Base-by-base conservation (phyloP, 1,140 invertebrate species). In the Neotoxoptera formosana region DNA sequence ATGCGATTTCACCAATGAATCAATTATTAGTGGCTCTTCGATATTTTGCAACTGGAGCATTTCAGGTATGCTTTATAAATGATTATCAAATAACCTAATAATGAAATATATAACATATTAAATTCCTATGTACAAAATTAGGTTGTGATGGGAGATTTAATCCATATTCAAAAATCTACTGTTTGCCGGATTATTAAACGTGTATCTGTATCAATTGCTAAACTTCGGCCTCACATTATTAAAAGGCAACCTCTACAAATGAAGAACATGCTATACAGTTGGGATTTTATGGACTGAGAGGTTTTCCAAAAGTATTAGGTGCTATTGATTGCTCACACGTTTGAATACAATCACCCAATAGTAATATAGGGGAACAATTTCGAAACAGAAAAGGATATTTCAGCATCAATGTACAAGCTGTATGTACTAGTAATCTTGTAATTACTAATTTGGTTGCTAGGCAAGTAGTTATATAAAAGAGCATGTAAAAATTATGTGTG, bases 401-500 rank as follows among this genome's bases (percentile, higher is more conserved):
- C 94, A 95, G 95, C 34, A 93, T 95, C 17, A 95, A 96, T 94
- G 95, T 95, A 0, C 95, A 96, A 95, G 94, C 94, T 41, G 94
- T 95, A 25, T 95, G 95, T 93, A 94, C 95, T 94, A 93, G 94
- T 23, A 91, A 95, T 30, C 93, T 95, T 14, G 93, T 86, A 93
- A 95, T 96, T 30, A 94, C 94, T 67, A 95, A 96, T 93, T 91
- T 95, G 47, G 95, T 95, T 25, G 94, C 94, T 76, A 93, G 94
- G 76, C 76, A 93, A 83, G 76, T 83, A 34, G 17, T 83, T 83
- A 36, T 6, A 83, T 76, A 36, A 34, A 45, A 87, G 11, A 76
- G 67, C 91, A 51, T 83, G 17, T 53, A 53, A 30, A 14, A 84
- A 48, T 34, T 86, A 25, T 53, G 9, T 76, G 34, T 93, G 36